phyloP scores from a whole-genome alignment of 2,797 vertebrate genomes.

The Sebastes matsubarae region DNA sequence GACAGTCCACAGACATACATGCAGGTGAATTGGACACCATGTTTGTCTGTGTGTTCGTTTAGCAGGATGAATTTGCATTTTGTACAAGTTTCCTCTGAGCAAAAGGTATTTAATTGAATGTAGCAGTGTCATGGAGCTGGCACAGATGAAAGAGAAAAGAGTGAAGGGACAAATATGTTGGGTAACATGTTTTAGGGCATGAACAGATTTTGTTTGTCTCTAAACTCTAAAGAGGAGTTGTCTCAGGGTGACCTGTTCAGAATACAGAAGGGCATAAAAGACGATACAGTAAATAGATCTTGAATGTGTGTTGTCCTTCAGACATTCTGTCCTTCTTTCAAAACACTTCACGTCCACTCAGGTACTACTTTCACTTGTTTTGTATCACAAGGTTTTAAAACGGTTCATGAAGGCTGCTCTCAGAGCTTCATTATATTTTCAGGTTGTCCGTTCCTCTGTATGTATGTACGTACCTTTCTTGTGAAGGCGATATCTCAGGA shows the following conservation, averaged over 20 bases:
- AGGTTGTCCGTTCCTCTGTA: no score
- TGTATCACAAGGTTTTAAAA: not conserved
- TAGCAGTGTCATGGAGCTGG: not conserved
- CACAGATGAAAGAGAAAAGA: not conserved
- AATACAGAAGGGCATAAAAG: not conserved
- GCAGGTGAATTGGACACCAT: not conserved
- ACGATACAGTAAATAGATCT: not conserved
- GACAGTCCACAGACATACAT: not conserved
- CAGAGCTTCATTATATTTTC: not conserved
- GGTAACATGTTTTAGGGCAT: not conserved
- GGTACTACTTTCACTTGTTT: not conserved
- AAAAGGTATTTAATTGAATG: not conserved
- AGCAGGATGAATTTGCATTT: not conserved
- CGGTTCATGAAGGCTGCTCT: slow-evolving; percentile 5
- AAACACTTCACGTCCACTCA: not conserved
- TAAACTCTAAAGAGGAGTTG: not conserved
- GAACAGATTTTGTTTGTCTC: not conserved
- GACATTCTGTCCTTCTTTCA: not conserved
- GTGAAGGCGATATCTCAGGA: no score
- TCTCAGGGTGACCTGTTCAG: not conserved
- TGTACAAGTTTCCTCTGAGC: not conserved
- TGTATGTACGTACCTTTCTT: no score
- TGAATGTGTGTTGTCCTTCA: not conserved
- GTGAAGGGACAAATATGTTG: not conserved
- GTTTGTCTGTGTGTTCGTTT: not conserved